Percentiles rank a stretch among this genome's conserved stretches.
Evolutionary conservation across 2,797 vertebrate species (phyloP).

Genomic region (Hydrophis major): DNA sequence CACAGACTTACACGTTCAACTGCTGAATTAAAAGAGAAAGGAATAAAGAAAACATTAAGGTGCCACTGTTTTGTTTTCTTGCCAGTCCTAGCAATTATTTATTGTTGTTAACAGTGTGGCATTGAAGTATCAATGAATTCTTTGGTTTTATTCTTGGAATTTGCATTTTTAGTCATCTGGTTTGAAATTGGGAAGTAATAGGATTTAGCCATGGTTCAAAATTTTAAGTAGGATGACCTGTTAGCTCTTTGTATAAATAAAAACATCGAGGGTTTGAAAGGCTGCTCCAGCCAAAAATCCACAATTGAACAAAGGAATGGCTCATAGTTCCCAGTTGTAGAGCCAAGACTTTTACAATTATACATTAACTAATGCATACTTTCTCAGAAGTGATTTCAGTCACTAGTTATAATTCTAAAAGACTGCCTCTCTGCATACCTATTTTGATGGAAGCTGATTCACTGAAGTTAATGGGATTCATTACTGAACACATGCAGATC

Average conservation of each 20-base stretch:
- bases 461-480: neutral
- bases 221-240: neutral
- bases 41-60: conserved; percentile 1
- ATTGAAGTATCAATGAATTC: neutral
- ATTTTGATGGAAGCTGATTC: neutral
- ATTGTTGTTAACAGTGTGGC: neutral
- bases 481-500: neutral
- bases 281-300: neutral
- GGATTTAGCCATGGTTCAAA: neutral
- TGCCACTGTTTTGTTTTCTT: neutral
- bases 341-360: neutral
- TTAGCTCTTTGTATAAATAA: neutral
- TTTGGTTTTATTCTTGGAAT: neutral
- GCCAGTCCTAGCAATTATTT: neutral
- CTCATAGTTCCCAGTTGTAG: no score
- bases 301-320: neutral
- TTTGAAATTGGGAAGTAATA: neutral
- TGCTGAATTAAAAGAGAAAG: neutral
- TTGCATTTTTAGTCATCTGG: neutral
- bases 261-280: neutral
- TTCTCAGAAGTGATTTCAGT: neutral
- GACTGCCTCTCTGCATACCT: neutral
- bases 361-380: neutral
- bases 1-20: neutral
- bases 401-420: neutral